These are phyloP conservation scores for Gopherus flavomarginatus DNA, from an alignment of 2,113 vertebrate genomes.

Conservation along the genomic window DNA sequence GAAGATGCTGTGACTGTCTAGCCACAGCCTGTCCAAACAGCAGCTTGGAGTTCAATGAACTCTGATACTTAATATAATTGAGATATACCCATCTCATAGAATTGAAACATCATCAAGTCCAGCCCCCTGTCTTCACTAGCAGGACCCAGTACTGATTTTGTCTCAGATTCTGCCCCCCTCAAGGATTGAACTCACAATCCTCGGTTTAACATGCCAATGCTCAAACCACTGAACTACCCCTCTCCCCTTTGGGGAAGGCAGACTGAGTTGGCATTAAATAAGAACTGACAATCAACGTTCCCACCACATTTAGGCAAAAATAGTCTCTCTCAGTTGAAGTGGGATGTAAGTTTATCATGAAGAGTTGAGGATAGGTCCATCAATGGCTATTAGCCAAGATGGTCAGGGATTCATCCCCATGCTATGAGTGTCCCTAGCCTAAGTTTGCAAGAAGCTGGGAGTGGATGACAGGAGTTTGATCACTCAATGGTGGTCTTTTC, in stretches of 20 bases:
- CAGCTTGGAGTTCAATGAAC: background rate
- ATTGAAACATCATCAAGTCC: too few relatives aligned
- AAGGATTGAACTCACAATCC: too few relatives aligned
- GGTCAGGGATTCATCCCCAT: background rate
- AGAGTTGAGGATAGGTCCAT: background rate
- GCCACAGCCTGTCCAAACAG: background rate
- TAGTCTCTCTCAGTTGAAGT: background rate
- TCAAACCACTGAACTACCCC: too few relatives aligned
- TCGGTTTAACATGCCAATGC: too few relatives aligned
- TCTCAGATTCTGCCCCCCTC: too few relatives aligned
- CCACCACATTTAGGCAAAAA: background rate
- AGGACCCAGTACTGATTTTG: too few relatives aligned
- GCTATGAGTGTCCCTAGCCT: background rate
- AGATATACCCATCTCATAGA: too few relatives aligned
- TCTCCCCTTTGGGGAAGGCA: too few relatives aligned
- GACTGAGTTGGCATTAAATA: background rate
- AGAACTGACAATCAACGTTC: too few relatives aligned
- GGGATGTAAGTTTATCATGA: background rate
- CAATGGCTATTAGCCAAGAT: background rate
- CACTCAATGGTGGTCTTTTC: background rate
- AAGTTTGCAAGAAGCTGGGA: background rate
- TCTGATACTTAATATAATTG: background rate
- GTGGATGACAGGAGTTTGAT: too few relatives aligned
- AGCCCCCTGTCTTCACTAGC: too few relatives aligned
- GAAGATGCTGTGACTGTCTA: background rate